phyloP scores from a whole-genome alignment of 2,797 vertebrate genomes.

The Rhinella marina region DNA sequence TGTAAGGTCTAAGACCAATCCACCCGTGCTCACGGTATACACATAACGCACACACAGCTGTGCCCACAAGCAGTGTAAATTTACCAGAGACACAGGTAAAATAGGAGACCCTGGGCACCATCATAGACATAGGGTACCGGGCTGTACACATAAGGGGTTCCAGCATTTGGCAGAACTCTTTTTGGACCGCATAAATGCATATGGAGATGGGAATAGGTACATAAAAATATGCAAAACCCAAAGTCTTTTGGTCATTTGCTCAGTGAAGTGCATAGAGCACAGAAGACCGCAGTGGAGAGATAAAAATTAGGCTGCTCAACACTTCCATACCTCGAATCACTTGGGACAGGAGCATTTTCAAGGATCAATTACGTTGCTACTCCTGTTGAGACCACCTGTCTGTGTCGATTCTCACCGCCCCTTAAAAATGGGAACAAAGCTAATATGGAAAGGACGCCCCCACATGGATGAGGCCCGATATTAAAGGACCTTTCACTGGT shows the following conservation, averaged over 20 bases:
- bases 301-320: neutral
- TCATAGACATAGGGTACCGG: neutral
- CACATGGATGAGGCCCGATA: too few relatives aligned
- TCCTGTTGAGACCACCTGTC: too few relatives aligned
- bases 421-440: too few relatives aligned
- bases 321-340: too few relatives aligned
- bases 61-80: constrained; percentile 32
- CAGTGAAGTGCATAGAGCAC: too few relatives aligned
- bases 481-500: too few relatives aligned
- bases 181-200: neutral
- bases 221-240: neutral
- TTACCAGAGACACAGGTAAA: constrained; percentile 40
- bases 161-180: neutral
- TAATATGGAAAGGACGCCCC: too few relatives aligned
- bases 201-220: neutral
- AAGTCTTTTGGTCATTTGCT: too few relatives aligned
- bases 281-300: neutral
- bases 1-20: too few relatives aligned
- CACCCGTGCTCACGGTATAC: constrained; percentile 36
- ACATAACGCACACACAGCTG: constrained; percentile 33
- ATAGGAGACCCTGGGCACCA: neutral
- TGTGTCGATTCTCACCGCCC: too few relatives aligned
- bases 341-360: too few relatives aligned
- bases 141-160: neutral
- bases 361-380: too few relatives aligned